These are phyloP conservation scores for Drosophila infuscata DNA, from an alignment of 2,888 invertebrate genomes.

Conservation along the genomic window DNA sequence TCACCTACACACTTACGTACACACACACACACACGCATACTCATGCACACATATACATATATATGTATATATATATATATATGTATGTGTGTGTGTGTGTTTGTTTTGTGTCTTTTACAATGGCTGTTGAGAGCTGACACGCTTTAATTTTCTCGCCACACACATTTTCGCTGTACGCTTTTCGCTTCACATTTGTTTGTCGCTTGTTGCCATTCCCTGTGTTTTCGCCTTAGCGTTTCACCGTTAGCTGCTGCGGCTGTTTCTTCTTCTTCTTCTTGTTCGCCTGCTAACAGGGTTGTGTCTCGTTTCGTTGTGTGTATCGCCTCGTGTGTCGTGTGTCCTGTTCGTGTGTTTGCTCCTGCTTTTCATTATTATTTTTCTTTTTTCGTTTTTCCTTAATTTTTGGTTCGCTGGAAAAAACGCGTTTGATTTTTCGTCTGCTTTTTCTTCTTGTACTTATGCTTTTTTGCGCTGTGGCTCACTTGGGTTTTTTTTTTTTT, in stretches of 20 bases:
- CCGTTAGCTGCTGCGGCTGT: constrained; percentile 20
- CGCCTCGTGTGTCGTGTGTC: constrained; percentile 21
- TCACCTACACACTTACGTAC: background rate
- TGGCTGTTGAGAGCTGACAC: constrained; percentile 77
- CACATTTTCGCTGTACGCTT: constrained; percentile 56
- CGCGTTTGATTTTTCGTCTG: constrained; percentile 14
- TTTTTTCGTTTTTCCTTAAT: constrained; percentile 5
- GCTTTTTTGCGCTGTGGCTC: constrained; percentile 36
- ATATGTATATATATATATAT: background rate
- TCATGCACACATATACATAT: background rate
- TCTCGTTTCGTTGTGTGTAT: constrained; percentile 15
- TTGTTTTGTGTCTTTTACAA: constrained; percentile 61
- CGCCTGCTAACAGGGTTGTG: constrained; percentile 25
- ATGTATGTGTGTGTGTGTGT: constrained; percentile 17
- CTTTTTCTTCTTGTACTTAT: constrained; percentile 24
- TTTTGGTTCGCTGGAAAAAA: constrained; percentile 17
- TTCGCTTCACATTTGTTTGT: constrained; percentile 46
- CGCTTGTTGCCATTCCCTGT: constrained; percentile 51
- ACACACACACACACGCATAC: background rate
- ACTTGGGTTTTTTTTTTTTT: constrained; percentile 40
- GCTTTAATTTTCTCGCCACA: constrained; percentile 73
- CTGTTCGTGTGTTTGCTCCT: constrained; percentile 28
- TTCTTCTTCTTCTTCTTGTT: background rate
- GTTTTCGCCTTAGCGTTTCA: constrained; percentile 42
- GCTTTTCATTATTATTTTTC: constrained; percentile 17